Base-by-base conservation (phyloP, 2,888 invertebrate species). In the Acanthosepion pharaonis region DNA sequence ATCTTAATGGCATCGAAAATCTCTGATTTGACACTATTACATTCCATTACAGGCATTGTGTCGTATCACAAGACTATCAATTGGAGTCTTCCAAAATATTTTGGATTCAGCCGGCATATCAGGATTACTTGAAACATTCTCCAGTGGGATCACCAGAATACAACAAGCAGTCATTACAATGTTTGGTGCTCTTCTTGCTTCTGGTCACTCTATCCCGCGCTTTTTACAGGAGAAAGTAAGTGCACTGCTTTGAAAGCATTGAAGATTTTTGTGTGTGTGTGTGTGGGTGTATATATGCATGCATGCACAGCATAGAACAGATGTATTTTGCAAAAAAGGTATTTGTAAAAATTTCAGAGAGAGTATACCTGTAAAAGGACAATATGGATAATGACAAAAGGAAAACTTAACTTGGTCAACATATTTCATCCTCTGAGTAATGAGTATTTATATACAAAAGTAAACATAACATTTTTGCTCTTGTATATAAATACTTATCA, bases 131-230 rank as follows among this genome's bases (percentile, higher is more conserved):
- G 96, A 96, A 28, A 96, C 97, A 2, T 95, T 97, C 94, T 96
- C 96, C 11, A 96, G 96, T 94, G 97, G 97, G 48, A 97, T 97
- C 92, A 96, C 96, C 9, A 96, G 97, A 20, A 96, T 97, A 33
- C 97, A 97, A 95, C 97, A 97, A 95, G 96, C 97, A 11, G 96
- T 97, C 49, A 96, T 97, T 94, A 97, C 97, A 91, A 97, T 97
- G 97, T 96, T 97, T 95, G 97, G 97, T 11, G 95, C 96, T 18
- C 96, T 97, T 28, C 96, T 97, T 94, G 96, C 96, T 1, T 96
- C 97, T 5, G 96, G 96, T 5, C 95, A 96, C 11, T 95, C 96
- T 94, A 94, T 97, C n/a, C 96, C 96, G 48, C 96, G 97, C 64
- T 95, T 97, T 5, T 96, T 97, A 91, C 97, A 97, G 94, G 97